Conservation (phyloP, 2,797 vertebrate species). For the Melanotaenia trifasciata region DNA sequence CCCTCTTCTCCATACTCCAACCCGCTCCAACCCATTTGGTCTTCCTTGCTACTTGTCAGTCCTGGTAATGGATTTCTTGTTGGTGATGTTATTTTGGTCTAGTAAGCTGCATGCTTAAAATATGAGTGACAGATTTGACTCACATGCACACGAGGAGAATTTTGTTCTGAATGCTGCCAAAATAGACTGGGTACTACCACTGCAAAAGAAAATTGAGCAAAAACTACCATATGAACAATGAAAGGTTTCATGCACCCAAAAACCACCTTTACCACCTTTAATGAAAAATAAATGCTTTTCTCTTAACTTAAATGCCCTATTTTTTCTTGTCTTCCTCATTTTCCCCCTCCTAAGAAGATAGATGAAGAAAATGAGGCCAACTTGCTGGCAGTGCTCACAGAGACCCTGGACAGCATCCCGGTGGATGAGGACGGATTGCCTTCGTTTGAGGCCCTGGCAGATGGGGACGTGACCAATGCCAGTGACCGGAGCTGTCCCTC, state of each 20-base stretch:
- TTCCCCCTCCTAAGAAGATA: constrained; percentile 91
- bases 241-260: constrained; percentile 59
- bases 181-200: constrained; percentile 56
- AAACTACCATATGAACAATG: constrained; percentile 68
- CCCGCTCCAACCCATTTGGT: constrained; percentile 40
- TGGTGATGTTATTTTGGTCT: constrained; percentile 86
- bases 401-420: constrained; percentile 99
- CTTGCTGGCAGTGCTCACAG: constrained; percentile 98
- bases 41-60: constrained; percentile 78
- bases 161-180: constrained; percentile 71
- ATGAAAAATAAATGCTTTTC: constrained; percentile 60
- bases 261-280: constrained; percentile 56
- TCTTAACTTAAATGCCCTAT: constrained; percentile 82
- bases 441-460: constrained; percentile 98
- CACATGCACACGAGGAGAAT: constrained; percentile 74
- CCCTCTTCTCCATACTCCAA: constrained; percentile 26
- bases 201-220: constrained; percentile 36
- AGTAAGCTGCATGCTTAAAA: constrained; percentile 87
- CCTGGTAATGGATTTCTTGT: constrained; percentile 84
- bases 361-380: constrained; percentile 99
- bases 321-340: constrained; percentile 63
- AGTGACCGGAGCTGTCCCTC: constrained; percentile 95
- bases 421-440: constrained; percentile 99
- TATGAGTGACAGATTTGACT: constrained; percentile 86
- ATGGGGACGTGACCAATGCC: constrained; percentile 98